Conservation (phyloP, 2,113 vertebrate genomes). For the Pseudorectes ferrugineus region DNA sequence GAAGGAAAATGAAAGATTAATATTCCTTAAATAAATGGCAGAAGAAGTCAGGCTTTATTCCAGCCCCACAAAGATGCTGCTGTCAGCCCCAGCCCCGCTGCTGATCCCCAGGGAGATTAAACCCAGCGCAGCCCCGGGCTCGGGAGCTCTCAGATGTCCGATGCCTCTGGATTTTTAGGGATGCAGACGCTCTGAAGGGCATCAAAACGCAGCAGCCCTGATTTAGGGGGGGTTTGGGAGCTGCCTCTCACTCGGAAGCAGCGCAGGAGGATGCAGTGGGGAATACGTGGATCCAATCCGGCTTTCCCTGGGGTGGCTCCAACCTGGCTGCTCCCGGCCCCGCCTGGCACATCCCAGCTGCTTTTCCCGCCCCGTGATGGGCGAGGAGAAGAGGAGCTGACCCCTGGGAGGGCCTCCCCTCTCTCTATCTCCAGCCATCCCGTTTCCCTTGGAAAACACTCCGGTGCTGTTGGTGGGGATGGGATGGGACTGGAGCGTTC, state of each 20-base stretch:
- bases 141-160: background rate
- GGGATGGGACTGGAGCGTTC: background rate
- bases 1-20: slow-evolving; percentile 65
- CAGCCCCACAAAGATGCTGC: background rate
- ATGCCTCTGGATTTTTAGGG: background rate
- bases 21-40: slow-evolving; percentile 56
- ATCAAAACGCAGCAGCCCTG: background rate
- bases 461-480: fast-evolving
- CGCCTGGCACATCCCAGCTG: background rate
- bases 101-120: background rate
- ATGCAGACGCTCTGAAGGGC: background rate
- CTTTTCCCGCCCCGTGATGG: fast-evolving
- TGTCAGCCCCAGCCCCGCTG: background rate
- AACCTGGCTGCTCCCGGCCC: background rate
- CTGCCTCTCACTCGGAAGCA: background rate
- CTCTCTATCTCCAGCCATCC: background rate
- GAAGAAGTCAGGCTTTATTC: slow-evolving; percentile 14
- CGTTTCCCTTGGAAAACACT: background rate
- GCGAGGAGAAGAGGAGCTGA: background rate
- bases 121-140: background rate
- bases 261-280: background rate
- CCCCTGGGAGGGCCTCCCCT: fast-evolving
- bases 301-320: background rate
- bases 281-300: background rate
- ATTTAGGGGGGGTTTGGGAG: fast-evolving